Base-by-base conservation (phyloP, 2,797 vertebrate genomes). In the Eulemur mongoz region DNA sequence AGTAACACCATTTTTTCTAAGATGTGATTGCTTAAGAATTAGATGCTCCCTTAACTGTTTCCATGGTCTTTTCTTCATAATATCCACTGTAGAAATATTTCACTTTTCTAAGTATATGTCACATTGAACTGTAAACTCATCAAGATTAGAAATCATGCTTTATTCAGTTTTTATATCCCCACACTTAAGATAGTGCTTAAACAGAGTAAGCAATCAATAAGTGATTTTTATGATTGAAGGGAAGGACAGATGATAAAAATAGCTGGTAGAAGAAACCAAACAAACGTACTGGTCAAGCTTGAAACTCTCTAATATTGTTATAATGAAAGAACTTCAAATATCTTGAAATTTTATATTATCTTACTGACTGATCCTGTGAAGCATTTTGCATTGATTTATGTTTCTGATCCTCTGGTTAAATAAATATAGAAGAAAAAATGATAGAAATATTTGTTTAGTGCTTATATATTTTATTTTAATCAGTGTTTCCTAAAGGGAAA, bases 401-500 rank as follows among this genome's bases (percentile, higher is more conserved):
- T 81, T 86, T 61, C 17, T 63, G 23, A 93, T 73, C n/a, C 7
- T 63, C 76, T 93, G 20, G 20, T 61, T 73, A 59, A 30, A 63
- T 88, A 65, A 9, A 93, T 80, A 87, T 43, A n/a, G 30, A n/a
- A 84, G 40, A 91, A 85, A 91, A 40, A 92, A 79, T 70, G 61
- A 20, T 70, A 80, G 89, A 94, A 45, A 45, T 76, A 38, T 52
- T 94, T 80, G 25, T 63, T 80, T 54, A 73, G 25, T 27, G 54
- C 11, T 75, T 87, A 57, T 75, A 52, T 91, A 30, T 27, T 92
- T 40, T 83, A 52, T 63, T 52, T 57, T 57, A 81, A 80, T 61
- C 30, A 87, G 7, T 72, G 38, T 65, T 63, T 65, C 50, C 48
- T 67, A 70, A 65, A 67, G 45, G 45, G 18, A 54, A 82, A 89